A percentile compares a stretch with the other conserved stretches of the same genome.
Evolutionary conservation across 1,140 invertebrate genomes (phyloP).

Genomic region (Olivierus martensii): DNA sequence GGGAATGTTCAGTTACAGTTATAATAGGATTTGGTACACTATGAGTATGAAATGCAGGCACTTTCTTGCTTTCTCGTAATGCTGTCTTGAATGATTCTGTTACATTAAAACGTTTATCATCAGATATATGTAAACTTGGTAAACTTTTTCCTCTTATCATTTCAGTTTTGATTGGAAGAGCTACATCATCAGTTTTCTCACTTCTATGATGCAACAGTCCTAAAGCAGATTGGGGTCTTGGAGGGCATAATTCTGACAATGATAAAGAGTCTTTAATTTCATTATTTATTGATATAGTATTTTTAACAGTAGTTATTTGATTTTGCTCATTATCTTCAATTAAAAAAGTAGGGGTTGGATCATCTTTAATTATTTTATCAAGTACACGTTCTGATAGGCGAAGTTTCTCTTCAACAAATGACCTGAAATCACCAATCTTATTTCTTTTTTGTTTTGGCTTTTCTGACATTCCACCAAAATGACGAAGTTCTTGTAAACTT

Average conservation of each 20-base stretch:
- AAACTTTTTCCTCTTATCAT: conserved; percentile 86
- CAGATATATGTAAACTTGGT: conserved; percentile 51
- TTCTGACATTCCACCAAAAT: conserved; percentile 42
- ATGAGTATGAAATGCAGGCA: conserved; percentile 12
- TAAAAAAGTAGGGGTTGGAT: background rate
- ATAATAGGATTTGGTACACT: conserved; percentile 71
- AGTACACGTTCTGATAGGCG: conserved; percentile 77
- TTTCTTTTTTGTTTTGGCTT: conserved; percentile 59
- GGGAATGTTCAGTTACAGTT: conserved; percentile 88
- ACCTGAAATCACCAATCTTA: conserved; percentile 73
- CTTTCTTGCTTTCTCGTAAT: conserved; percentile 3
- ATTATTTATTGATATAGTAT: conserved; percentile 2
- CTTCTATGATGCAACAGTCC: conserved; percentile 36
- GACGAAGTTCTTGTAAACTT: conserved; percentile 33
- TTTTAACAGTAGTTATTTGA: background rate
- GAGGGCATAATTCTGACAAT: conserved; percentile 35
- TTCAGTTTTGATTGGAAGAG: conserved; percentile 12
- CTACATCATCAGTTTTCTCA: conserved; percentile 8
- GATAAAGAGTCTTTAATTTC: conserved; percentile 47
- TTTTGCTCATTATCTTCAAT: too few relatives aligned
- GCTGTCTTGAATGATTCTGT: background rate
- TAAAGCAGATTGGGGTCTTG: conserved; percentile 46
- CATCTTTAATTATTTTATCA: conserved; percentile 65
- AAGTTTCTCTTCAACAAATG: conserved; percentile 80
- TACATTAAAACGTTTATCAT: conserved; percentile 5